phyloP scores from a whole-genome alignment of 2,113 vertebrate genomes.

The Etheostoma cragini region DNA sequence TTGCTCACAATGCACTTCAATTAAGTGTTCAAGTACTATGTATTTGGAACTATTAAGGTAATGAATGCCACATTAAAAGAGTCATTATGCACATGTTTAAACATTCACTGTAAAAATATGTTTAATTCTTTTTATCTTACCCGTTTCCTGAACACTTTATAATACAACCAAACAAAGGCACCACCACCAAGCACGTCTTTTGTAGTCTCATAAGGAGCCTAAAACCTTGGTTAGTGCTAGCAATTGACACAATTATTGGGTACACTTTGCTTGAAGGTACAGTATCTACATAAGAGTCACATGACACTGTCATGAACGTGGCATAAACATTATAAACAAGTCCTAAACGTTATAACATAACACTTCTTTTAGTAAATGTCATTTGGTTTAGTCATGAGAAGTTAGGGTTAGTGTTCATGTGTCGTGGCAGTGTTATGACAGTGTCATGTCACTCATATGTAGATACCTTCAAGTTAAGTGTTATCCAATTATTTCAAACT shows the following conservation, averaged over 20 bases:
- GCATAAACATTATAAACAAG: too few relatives aligned
- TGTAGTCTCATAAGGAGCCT: background rate
- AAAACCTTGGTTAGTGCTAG: background rate
- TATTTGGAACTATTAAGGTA: conserved; percentile 23
- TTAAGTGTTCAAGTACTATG: conserved; percentile 6
- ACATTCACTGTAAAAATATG: background rate
- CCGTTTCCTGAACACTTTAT: background rate
- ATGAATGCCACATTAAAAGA: conserved; percentile 32
- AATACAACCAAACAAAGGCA: background rate
- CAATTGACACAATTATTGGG: background rate
- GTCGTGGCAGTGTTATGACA: too few relatives aligned
- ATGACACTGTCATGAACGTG: too few relatives aligned
- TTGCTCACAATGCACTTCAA: conserved; percentile 23
- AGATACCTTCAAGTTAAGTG: too few relatives aligned
- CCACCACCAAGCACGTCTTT: background rate
- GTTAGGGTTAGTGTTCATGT: too few relatives aligned
- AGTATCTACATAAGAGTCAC: too few relatives aligned
- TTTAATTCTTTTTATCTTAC: background rate
- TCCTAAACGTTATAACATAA: too few relatives aligned
- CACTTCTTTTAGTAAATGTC: too few relatives aligned
- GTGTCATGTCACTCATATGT: too few relatives aligned
- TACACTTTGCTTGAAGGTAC: too few relatives aligned
- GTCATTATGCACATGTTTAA: background rate
- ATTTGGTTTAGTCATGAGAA: too few relatives aligned
- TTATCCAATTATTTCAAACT: background rate